phyloP scores from a whole-genome alignment of 2,113 vertebrate genomes.

The Chiloscyllium plagiosum region DNA sequence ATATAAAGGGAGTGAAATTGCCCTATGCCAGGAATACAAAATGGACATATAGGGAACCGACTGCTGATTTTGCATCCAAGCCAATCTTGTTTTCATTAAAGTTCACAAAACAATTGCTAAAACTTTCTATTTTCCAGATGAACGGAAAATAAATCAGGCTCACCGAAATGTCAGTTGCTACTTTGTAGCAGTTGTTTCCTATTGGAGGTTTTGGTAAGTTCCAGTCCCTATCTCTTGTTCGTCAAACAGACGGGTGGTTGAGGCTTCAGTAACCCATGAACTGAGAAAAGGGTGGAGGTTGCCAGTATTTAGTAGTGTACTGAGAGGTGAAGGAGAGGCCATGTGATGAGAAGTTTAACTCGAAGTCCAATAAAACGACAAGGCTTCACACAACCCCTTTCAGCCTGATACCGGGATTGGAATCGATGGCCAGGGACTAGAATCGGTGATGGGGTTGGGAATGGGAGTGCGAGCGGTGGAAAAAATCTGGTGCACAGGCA shows the following conservation, averaged over 20 bases:
- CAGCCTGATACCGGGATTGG: background rate
- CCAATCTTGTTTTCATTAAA: background rate
- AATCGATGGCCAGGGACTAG: background rate
- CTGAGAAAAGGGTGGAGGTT: background rate
- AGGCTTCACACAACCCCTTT: background rate
- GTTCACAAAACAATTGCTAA: background rate
- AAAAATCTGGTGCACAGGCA: too few relatives aligned
- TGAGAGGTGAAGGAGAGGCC: background rate
- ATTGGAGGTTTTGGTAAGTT: background rate
- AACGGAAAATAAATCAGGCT: background rate
- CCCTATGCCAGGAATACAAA: background rate
- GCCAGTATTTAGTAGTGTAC: background rate
- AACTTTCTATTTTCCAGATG: background rate
- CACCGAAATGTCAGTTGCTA: background rate
- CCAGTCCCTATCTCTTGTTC: background rate
- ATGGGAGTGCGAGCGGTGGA: background rate
- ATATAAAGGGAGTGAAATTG: background rate
- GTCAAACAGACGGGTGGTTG: background rate
- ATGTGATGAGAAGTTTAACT: background rate
- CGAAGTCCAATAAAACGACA: background rate
- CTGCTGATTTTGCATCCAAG: background rate
- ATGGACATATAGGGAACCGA: too few relatives aligned
- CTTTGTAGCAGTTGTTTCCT: background rate
- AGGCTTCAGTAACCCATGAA: background rate
- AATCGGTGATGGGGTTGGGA: background rate